A percentile compares a stretch with the other conserved stretches of the same genome.
phyloP scores from a whole-genome alignment of 2,888 invertebrate genomes.

The Meandrusa payeni region DNA sequence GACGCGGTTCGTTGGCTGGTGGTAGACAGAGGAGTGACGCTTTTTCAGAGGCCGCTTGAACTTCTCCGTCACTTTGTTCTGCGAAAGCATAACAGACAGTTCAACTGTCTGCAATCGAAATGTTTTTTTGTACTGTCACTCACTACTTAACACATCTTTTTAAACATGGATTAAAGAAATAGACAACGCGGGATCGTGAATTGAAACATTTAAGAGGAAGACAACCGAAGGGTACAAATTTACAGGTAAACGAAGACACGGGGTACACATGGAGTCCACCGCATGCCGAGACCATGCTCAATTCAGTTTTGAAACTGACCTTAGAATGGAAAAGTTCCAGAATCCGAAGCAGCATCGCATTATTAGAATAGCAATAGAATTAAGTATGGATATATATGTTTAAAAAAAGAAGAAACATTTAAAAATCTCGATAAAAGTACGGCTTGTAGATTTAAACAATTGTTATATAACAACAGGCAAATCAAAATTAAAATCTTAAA shows the following conservation, averaged over 20 bases:
- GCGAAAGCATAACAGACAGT: slow-evolving; percentile 50
- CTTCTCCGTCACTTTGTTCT: slow-evolving; percentile 93
- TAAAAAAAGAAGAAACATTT: slow-evolving; percentile 7
- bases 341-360: slow-evolving; percentile 78
- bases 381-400: slow-evolving; percentile 42
- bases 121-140: slow-evolving; percentile 8
- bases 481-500: too few species aligned
- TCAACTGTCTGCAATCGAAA: slow-evolving; percentile 36
- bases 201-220: slow-evolving; percentile 8
- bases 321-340: slow-evolving; percentile 72
- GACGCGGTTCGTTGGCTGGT: slow-evolving; percentile 94
- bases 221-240: slow-evolving; percentile 4
- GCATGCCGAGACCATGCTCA: slow-evolving; percentile 74
- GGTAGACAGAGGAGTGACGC: slow-evolving; percentile 91
- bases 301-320: slow-evolving; percentile 68
- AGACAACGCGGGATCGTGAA: background rate
- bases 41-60: slow-evolving; percentile 94
- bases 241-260: slow-evolving; percentile 17
- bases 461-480: too few species aligned
- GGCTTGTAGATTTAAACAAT: too few species aligned
- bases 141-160: slow-evolving; percentile 4
- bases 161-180: slow-evolving; percentile 22
- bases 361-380: slow-evolving; percentile 68
- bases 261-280: slow-evolving; percentile 57
- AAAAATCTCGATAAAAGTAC: background rate